A percentile compares a stretch with the other conserved stretches of the same genome.
Conservation (phyloP, 2,113 vertebrate species). For the Elaphurus davidianus region DNA sequence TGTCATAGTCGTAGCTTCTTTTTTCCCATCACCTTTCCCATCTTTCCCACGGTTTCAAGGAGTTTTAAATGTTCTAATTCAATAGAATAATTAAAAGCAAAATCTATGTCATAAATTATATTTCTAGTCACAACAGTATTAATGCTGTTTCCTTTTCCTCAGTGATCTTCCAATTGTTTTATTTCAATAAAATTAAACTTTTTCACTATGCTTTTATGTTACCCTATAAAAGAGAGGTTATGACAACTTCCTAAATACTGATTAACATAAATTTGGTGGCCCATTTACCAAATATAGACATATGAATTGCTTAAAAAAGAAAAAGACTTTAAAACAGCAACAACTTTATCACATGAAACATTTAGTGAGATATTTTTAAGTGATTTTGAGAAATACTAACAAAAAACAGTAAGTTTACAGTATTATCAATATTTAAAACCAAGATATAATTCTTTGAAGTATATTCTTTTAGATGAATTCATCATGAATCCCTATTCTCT, state of each 20-base stretch:
- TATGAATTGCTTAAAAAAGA: not conserved
- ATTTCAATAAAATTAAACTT: slow-evolving; percentile 15
- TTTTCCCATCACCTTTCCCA: not conserved
- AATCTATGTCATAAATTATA: not conserved
- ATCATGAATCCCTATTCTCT: not conserved
- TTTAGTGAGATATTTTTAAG: not conserved
- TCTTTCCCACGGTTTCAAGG: not conserved
- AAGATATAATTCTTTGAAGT: not conserved
- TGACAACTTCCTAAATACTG: not conserved
- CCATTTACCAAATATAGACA: not conserved
- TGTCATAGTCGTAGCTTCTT: not conserved
- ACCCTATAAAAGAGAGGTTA: not conserved
- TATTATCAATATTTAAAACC: not conserved
- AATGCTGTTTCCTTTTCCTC: not conserved
- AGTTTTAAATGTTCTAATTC: slow-evolving; percentile 1
- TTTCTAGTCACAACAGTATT: not conserved
- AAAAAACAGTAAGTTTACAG: not conserved
- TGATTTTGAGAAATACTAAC: not conserved
- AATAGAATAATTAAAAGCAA: slow-evolving; percentile 33
- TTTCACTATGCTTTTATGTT: not conserved
- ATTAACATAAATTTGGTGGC: not conserved
- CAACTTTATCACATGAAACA: not conserved
- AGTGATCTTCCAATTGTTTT: not conserved
- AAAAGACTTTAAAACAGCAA: not conserved
- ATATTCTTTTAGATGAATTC: not conserved